Evolutionary conservation across 2,797 vertebrate genomes (phyloP).

Genomic region (Antrozous pallidus): DNA sequence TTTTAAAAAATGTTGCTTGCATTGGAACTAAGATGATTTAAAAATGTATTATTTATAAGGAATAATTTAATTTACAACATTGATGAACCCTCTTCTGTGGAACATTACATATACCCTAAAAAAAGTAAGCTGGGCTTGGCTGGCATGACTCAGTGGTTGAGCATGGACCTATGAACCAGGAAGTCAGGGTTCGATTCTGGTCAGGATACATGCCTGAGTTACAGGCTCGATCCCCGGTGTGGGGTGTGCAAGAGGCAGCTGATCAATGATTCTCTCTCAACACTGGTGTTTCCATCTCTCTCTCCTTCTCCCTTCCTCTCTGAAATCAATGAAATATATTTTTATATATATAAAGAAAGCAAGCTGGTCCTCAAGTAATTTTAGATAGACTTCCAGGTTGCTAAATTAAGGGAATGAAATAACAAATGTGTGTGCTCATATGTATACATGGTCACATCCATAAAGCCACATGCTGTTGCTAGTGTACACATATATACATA

Average conservation of each 20-base stretch:
- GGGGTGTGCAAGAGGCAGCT: no score
- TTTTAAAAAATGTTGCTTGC: slow-evolving; percentile 24
- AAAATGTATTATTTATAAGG: background rate
- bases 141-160: no score
- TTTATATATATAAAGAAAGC: slow-evolving; percentile 14
- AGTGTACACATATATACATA: background rate
- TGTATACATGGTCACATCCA: background rate
- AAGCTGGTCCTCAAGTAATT: slow-evolving; percentile 1
- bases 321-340: no score
- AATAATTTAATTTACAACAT: background rate
- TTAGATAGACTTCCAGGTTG: slow-evolving; percentile 27
- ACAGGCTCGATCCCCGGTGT: no score
- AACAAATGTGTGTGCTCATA: slow-evolving; percentile 16
- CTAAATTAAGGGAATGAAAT: slow-evolving; percentile 35
- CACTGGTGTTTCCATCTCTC: no score
- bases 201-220: no score
- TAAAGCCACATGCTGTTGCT: slow-evolving; percentile 23
- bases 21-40: background rate
- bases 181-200: no score
- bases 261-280: no score
- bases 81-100: background rate
- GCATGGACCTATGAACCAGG: no score
- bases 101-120: slow-evolving; percentile 14
- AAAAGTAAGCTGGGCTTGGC: slow-evolving; percentile 9
- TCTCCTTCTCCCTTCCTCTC: no score